Evolutionary conservation across 2,888 invertebrate genomes (phyloP).

Genomic region (Pterostichus niger): DNA sequence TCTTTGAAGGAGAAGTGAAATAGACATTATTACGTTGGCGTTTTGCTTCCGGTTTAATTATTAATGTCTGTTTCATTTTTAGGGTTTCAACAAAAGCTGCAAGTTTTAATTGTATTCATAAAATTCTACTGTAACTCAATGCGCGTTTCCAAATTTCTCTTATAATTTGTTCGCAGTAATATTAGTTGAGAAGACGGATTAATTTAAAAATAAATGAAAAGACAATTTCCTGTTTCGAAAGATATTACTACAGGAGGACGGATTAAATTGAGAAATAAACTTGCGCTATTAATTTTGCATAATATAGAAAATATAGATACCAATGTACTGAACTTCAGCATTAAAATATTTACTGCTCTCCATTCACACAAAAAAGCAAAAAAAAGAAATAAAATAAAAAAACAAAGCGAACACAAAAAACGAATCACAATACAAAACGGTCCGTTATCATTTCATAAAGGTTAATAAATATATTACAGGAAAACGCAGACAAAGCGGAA

Average conservation of each 20-base stretch:
- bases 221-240: background rate
- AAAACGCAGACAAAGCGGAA: conserved; percentile 58
- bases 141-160: background rate
- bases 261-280: too few relatives aligned
- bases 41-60: conserved; percentile 45
- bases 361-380: conserved; percentile 3
- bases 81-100: conserved; percentile 21
- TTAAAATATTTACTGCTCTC: background rate
- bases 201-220: background rate
- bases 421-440: conserved; percentile 52
- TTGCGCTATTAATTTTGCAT: too few relatives aligned
- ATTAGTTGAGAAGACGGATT: background rate
- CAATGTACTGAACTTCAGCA: too few relatives aligned
- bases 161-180: background rate
- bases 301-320: too few relatives aligned
- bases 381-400: conserved; percentile 31
- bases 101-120: conserved; percentile 49
- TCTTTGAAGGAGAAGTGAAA: conserved; percentile 27
- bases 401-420: conserved; percentile 5
- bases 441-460: conserved; percentile 58
- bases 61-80: conserved; percentile 52
- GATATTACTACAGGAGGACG: background rate
- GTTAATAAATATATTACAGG: conserved; percentile 61
- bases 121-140: conserved; percentile 17
- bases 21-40: conserved; percentile 50